Base-by-base conservation (phyloP, 2,797 vertebrate species). In the Anabas testudineus region DNA sequence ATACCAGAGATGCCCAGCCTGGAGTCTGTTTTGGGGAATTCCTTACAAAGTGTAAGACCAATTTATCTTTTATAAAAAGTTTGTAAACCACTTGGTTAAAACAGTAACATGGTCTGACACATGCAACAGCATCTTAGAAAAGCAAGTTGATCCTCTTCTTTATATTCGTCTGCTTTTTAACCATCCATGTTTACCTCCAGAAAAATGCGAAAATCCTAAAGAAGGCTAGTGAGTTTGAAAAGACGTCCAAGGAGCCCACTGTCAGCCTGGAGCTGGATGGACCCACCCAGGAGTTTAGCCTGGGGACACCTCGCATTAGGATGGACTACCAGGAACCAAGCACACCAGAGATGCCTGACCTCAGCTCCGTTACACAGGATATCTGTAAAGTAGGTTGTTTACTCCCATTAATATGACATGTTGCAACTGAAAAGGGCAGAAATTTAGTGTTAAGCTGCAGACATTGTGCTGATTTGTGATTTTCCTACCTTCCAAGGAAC, bases 301-400 rank as follows among this genome's bases (percentile, higher is more conserved):
- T 93, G 24, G 57, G 88, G 42, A 91, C 90, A 0, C 93, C 94
- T 15, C 80, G 76, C 2, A 53, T 88, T 71, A 82, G 85, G 60
- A 65, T 21, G 58, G 87, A 89, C 67, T 90, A 94, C 46, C 26
- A 67, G 2, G 92, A 93, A 18, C 88, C 95, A 15, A 73, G 52
- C 87, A 97, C 96, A 56, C 97, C 97, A 0, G 93, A 96, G 55
- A 95, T 95, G 88, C 97, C 97, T 9, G 95, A 97, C 90, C 91
- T 98, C 63, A 94, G 94, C 85, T 91, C 90, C 7, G 68, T 93
- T 0, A 95, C 94, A 12, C 92, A 92, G 71, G 93, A 94, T 74
- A 93, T 95, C 77, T 92, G 90, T 78, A 94, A 94, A 82, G 94
- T 95, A 65, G 67, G 89, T 74, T 0, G 2, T n/a, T 61, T 14